Evolutionary conservation across 1,140 invertebrate species (phyloP).

Genomic region (Sycobia sp.): DNA sequence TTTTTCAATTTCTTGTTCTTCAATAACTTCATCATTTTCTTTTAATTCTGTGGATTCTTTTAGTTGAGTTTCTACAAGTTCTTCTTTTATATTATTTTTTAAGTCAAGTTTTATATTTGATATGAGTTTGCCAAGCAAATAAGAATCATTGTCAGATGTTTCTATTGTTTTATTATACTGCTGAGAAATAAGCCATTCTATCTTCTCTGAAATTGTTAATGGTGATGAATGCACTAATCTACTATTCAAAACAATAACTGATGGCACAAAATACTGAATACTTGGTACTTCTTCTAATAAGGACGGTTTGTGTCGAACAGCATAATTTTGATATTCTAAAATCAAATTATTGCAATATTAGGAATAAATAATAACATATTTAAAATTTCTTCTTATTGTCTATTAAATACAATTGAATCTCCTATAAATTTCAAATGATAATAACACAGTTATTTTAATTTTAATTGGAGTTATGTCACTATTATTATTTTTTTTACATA

Average conservation of each 20-base stretch:
- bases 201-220: constrained; percentile 48
- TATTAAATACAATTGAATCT: too few species aligned
- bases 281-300: constrained; percentile 62
- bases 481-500: too few species aligned
- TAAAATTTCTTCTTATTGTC: too few species aligned
- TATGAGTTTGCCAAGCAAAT: constrained; percentile 36
- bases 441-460: too few species aligned
- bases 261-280: constrained; percentile 59
- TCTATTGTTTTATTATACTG: constrained; percentile 30
- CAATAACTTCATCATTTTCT: constrained; percentile 3
- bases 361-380: too few species aligned
- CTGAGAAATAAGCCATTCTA: constrained; percentile 53
- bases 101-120: constrained; percentile 37
- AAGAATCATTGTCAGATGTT: constrained; percentile 10
- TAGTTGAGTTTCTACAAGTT: constrained; percentile 7
- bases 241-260: constrained; percentile 58
- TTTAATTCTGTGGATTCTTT: constrained; percentile 15
- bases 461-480: too few species aligned
- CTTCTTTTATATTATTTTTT: not conserved
- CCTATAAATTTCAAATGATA: too few species aligned
- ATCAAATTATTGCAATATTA: constrained; percentile 21
- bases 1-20: constrained; percentile 36
- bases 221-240: constrained; percentile 41
- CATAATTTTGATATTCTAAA: constrained; percentile 62
- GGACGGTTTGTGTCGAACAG: constrained; percentile 57